These are phyloP conservation scores for Microcebus ravelobensis DNA, from an alignment of 2,113 vertebrate species.

Conservation along the genomic window DNA sequence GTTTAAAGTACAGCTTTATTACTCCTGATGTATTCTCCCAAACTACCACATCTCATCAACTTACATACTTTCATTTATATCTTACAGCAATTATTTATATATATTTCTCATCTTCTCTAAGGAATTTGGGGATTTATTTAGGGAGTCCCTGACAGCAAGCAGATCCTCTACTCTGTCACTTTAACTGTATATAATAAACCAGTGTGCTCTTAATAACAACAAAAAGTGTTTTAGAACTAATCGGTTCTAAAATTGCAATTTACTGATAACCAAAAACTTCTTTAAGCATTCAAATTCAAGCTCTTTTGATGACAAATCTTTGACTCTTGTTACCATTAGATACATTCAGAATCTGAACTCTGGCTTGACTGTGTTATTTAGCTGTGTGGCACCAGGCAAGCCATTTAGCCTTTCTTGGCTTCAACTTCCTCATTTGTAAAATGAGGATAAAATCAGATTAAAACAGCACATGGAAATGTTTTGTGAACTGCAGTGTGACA, in stretches of 20 bases:
- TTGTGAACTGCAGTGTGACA: accelerated
- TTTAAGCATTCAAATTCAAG: background rate
- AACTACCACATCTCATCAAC: background rate
- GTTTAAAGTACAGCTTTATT: background rate
- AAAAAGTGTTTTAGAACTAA: background rate
- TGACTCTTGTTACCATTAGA: background rate
- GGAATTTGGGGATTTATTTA: background rate
- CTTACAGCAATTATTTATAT: background rate
- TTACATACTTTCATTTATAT: background rate
- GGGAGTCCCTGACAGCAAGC: background rate
- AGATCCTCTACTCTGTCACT: background rate
- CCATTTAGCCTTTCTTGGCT: background rate
- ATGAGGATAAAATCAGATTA: background rate
- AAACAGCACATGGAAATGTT: background rate
- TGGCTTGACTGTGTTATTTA: background rate
- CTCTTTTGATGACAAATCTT: background rate
- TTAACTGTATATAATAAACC: background rate
- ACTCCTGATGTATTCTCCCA: background rate
- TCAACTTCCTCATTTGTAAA: background rate
- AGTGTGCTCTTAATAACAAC: background rate
- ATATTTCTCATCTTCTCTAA: background rate
- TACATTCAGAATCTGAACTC: background rate
- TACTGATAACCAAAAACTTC: background rate
- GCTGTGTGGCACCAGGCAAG: background rate
- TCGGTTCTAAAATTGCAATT: background rate